A percentile compares a stretch with the other conserved stretches of the same genome.
Conservation (phyloP, 1,140 invertebrate species). For the Drosophila willistoni region DNA sequence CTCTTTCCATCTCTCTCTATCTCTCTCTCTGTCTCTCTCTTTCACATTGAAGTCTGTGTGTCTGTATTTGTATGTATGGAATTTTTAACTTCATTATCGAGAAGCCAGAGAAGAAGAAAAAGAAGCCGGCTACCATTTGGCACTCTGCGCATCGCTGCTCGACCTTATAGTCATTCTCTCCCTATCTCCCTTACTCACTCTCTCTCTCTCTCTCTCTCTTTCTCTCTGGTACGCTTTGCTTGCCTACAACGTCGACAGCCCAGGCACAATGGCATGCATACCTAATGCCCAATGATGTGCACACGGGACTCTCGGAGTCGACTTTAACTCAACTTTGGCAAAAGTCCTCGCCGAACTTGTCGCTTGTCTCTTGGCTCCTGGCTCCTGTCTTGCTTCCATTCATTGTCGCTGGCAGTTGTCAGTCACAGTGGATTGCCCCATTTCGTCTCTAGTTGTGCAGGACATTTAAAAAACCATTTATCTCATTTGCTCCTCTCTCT, state of each 20-base stretch:
- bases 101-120: background rate
- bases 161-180: slow-evolving; percentile 23
- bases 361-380: slow-evolving; percentile 22
- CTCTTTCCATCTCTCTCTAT: background rate
- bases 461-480: slow-evolving; percentile 63
- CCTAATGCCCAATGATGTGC: slow-evolving; percentile 78
- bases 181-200: slow-evolving; percentile 53
- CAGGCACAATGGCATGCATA: slow-evolving; percentile 71
- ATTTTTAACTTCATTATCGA: slow-evolving; percentile 79
- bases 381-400: slow-evolving; percentile 36
- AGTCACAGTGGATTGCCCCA: slow-evolving; percentile 44
- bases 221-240: slow-evolving; percentile 68
- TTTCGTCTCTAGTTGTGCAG: slow-evolving; percentile 27
- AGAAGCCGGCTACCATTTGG: slow-evolving; percentile 58
- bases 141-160: slow-evolving; percentile 48
- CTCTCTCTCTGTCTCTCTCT: background rate
- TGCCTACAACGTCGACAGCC: slow-evolving; percentile 33
- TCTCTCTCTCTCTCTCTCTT: slow-evolving; percentile 46
- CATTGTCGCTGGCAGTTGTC: slow-evolving; percentile 50
- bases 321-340: slow-evolving; percentile 22
- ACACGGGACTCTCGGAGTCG: slow-evolving; percentile 45
- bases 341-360: slow-evolving; percentile 3
- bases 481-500: slow-evolving; percentile 40
- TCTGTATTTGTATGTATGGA: slow-evolving; percentile 78
- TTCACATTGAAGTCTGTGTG: background rate